phyloP scores from a whole-genome alignment of 1,140 invertebrate species.

The Drosophila repleta region DNA sequence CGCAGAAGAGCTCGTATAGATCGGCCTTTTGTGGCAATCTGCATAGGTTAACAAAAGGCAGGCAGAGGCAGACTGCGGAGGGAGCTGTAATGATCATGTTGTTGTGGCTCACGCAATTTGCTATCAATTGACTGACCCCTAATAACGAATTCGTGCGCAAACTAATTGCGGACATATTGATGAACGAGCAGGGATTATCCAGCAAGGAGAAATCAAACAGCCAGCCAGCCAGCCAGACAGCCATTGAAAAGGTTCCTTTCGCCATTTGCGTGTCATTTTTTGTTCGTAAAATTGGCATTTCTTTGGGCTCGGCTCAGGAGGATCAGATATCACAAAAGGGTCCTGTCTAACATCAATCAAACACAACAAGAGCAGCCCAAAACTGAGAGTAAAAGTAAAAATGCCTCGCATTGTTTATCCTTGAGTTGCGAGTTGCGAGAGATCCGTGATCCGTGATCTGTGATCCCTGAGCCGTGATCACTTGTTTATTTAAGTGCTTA shows the following conservation, averaged over 20 bases:
- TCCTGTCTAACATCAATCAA: slow-evolving; percentile 61
- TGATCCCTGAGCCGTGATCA: slow-evolving; percentile 58
- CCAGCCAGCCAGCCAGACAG: no score
- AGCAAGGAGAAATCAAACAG: background rate
- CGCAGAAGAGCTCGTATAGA: background rate
- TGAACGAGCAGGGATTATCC: slow-evolving; percentile 44
- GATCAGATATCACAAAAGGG: slow-evolving; percentile 76
- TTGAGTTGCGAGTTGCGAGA: slow-evolving; percentile 2
- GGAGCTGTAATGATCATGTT: slow-evolving; percentile 35
- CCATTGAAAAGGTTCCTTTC: slow-evolving; percentile 30
- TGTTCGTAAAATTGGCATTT: slow-evolving; percentile 70
- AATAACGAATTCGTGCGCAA: slow-evolving; percentile 55
- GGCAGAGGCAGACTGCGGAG: no score
- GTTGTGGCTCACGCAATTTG: slow-evolving; percentile 40
- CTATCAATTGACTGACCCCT: slow-evolving; percentile 53
- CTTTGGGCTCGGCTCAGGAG: slow-evolving; percentile 55
- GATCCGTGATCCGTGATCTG: slow-evolving; percentile 52
- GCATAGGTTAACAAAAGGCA: slow-evolving; percentile 36
- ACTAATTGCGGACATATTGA: slow-evolving; percentile 53
- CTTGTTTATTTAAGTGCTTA: slow-evolving; percentile 79
- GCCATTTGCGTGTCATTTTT: slow-evolving; percentile 78
- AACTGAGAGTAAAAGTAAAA: slow-evolving; percentile 76
- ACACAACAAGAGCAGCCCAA: slow-evolving; percentile 33
- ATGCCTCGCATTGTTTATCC: slow-evolving; percentile 52
- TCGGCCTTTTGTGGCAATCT: slow-evolving; percentile 17